Percentiles rank a stretch among this genome's conserved stretches.
These are phyloP conservation scores for Corythoichthys haematopterus DNA, from an alignment of 2,113 vertebrate genomes.

Conservation along the genomic window DNA sequence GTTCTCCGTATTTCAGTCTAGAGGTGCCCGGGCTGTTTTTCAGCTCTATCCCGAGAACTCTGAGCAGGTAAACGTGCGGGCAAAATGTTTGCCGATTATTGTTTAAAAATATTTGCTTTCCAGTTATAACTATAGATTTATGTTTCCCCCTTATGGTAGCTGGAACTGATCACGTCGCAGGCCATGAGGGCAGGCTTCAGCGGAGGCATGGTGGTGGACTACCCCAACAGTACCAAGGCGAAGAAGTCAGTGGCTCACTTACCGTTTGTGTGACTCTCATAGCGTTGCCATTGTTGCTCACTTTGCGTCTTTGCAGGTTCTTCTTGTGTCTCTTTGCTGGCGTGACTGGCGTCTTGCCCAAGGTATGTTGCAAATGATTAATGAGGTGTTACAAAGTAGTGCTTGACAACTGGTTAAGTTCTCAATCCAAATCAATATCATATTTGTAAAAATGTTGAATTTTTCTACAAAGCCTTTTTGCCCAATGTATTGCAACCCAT, in stretches of 20 bases:
- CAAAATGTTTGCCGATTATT: not conserved
- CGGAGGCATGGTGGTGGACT: constrained; percentile 95
- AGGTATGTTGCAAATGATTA: constrained; percentile 69
- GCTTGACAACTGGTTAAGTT: not conserved
- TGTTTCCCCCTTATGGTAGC: constrained; percentile 56
- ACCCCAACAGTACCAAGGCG: constrained; percentile 91
- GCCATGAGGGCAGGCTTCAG: constrained; percentile 93
- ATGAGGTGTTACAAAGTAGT: not conserved
- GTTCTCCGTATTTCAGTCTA: constrained; percentile 68
- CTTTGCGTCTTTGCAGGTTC: constrained; percentile 73
- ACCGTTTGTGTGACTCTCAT: not conserved
- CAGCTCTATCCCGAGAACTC: constrained; percentile 95
- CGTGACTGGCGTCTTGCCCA: constrained; percentile 76
- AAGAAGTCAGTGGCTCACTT: constrained; percentile 83
- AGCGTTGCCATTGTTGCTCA: not conserved
- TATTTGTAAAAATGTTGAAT: no score
- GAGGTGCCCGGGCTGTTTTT: constrained; percentile 85
- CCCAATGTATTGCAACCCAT: no score
- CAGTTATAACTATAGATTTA: not conserved
- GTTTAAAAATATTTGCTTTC: not conserved
- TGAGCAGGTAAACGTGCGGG: constrained; percentile 77
- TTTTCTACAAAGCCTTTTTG: no score
- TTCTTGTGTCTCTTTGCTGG: constrained; percentile 95
- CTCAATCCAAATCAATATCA: no score
- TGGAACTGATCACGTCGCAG: constrained; percentile 90